Evolutionary conservation across 2,888 invertebrate species (phyloP), one percentile per base, ranked within the genome.

Genomic region (Hemistola chrysoprasaria): DNA sequence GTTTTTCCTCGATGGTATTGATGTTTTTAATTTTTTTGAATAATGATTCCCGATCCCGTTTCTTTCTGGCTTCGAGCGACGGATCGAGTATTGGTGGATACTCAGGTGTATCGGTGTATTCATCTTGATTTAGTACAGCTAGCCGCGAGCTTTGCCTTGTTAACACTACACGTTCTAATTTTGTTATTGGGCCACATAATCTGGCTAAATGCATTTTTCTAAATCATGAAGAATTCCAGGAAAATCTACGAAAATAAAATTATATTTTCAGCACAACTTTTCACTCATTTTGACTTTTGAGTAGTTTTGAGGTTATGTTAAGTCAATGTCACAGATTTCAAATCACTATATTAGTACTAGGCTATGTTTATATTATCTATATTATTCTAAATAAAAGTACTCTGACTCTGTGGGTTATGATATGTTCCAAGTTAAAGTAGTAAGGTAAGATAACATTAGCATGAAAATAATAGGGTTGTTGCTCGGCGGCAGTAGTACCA

Each of bases 1-100:
- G 90, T 67, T 97, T 97, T 71, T 96, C 95, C 80, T 97, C 97
- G 0, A 96, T 91, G 0, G 95, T 95, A 40, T 92, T 90, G 6
- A 94, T 61, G 1, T 86, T 72, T 67, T 90, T 90, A 7, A 96
- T 91, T 63, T 91, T 88, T 8, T 93, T 85, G 59, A 92, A 81
- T 72, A 90, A 78, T 1, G 63, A 53, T 48, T 90, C 67, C 0
- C 83, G 74, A 40, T 81, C 69, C 26, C 92, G 87, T 57, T 78
- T 71, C 41, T 82, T 80, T 42, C 65, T 84, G 4, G 89, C 91
- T 56, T 83, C 66, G 6, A 63, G 72, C 0, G 92, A 91, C 4
- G 85, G 47, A 62, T 95, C 94, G 43, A 90, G 45, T 59, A 95
- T 94, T 40, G 90, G 88, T 8, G 95, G 94, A 79, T 90, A 89